Evolutionary conservation across 2,113 vertebrate genomes (phyloP), one percentile per base, ranked within the genome.

Genomic region (Rhynchopsitta pachyrhyncha): DNA sequence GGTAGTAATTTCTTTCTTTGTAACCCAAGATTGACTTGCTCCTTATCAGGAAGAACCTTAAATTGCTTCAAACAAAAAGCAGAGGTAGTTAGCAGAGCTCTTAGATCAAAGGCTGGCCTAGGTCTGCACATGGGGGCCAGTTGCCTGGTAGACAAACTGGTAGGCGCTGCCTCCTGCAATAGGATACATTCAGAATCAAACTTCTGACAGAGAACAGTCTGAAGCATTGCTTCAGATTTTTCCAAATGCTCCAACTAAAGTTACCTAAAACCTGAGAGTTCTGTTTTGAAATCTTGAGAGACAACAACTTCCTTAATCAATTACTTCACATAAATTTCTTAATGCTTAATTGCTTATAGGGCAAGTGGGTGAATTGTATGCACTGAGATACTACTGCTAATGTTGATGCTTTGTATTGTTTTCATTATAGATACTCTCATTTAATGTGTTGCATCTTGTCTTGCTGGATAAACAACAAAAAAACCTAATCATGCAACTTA

Each of bases 31-130:
- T 81, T 96, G 88, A 83, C 95, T 97, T 88, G 62, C 41, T 79
- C 17, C 95, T 97, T 97, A 97, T 97, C 97, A 96, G 95, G 49
- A 85, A 90, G 82, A 90, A 82, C 86, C 60, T 92, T 68, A 95
- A 92, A 94, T 90, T 82, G 85, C 90, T 94, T 96, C 90, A 92
- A 93, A 94, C 90, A 84, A 91, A 92, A 92, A 95, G 75, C 93
- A 96, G 93, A 90, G 73, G 53, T 94, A 81, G 90, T 87, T 95
- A 88, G 78, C 83, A 46, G 90, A 93, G 82, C 82, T 89, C 55
- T 63, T 60, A 92, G 87, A 97, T 97, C 96, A 97, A 97, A 97
- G 95, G 95, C 82, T 68, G 68, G 55, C 62, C 81, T 84, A 73
- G 57, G 86, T 77, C 82, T 96, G 93, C 92, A 91, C 68, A 25